Evolutionary conservation across 2,888 invertebrate species (phyloP).

Genomic region (Drosophila diplacantha): DNA sequence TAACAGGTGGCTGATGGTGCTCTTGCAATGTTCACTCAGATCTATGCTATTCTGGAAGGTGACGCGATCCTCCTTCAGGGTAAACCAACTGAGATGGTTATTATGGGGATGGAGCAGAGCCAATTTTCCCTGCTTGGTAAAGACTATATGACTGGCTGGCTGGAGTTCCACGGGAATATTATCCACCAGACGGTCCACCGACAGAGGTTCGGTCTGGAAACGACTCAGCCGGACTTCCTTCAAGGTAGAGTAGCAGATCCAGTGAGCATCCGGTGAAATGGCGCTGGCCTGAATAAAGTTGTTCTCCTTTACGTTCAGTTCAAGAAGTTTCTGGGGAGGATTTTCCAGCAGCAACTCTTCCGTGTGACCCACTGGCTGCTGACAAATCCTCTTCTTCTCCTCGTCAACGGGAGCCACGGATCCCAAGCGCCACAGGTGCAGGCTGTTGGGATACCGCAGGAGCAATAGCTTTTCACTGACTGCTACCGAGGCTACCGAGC

Average conservation of each 20-base stretch:
- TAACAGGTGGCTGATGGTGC: conserved; percentile 79
- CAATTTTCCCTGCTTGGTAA: conserved; percentile 77
- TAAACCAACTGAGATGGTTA: conserved; percentile 76
- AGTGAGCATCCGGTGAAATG: conserved; percentile 84
- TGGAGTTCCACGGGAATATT: conserved; percentile 75
- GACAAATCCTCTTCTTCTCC: conserved; percentile 3
- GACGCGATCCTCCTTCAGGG: conserved; percentile 68
- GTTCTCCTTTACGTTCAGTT: conserved; percentile 82
- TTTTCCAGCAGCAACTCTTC: conserved; percentile 55
- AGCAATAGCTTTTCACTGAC: conserved; percentile 80
- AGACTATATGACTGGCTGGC: conserved; percentile 76
- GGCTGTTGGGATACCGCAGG: conserved; percentile 80
- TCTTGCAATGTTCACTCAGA: conserved; percentile 78
- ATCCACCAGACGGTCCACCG: conserved; percentile 71
- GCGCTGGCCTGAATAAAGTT: conserved; percentile 85
- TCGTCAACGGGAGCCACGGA: conserved; percentile 5
- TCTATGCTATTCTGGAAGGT: conserved; percentile 76
- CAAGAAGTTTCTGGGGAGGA: conserved; percentile 84
- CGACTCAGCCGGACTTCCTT: conserved; percentile 81
- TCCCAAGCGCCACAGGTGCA: conserved; percentile 84
- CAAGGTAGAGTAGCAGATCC: conserved; percentile 87
- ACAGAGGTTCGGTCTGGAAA: conserved; percentile 42
- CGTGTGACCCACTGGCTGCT: background rate
- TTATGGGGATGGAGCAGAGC: conserved; percentile 77
- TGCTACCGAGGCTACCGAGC: conserved; percentile 80